Conservation (phyloP, 2,888 invertebrate species). For the Drosophila dives region DNA sequence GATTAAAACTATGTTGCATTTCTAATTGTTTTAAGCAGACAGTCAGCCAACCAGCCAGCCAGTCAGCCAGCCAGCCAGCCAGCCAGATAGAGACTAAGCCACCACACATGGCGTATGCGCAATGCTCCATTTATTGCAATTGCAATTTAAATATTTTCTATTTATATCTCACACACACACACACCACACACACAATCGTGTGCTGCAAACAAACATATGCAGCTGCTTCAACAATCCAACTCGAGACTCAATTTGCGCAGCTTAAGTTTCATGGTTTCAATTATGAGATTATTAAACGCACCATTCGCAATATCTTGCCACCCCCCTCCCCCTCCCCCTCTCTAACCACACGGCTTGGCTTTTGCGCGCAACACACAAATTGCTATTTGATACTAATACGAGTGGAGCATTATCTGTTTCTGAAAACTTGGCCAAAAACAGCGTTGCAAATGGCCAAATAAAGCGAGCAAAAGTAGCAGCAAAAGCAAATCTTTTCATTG, state of each 20-base stretch:
- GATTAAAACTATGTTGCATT: slow-evolving; percentile 80
- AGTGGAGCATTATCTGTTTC: slow-evolving; percentile 5
- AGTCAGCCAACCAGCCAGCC: slow-evolving; percentile 22
- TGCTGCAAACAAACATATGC: slow-evolving; percentile 47
- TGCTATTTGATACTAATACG: slow-evolving; percentile 45
- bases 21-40: slow-evolving; percentile 79
- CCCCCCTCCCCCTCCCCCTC: background rate
- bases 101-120: slow-evolving; percentile 74
- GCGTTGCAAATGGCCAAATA: slow-evolving; percentile 30
- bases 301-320: background rate
- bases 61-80: slow-evolving; percentile 40
- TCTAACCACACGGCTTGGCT: slow-evolving; percentile 9
- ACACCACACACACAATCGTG: slow-evolving; percentile 15
- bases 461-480: background rate
- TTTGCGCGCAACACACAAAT: slow-evolving; percentile 33
- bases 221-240: slow-evolving; percentile 42
- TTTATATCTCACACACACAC: slow-evolving; percentile 60
- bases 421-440: slow-evolving; percentile 14
- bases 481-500: background rate
- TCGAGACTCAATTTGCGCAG: slow-evolving; percentile 64
- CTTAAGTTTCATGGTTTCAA: slow-evolving; percentile 66
- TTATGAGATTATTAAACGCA: slow-evolving; percentile 74
- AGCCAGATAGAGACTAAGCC: slow-evolving; percentile 17
- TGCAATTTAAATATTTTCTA: slow-evolving; percentile 76
- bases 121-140: slow-evolving; percentile 49